Evolutionary conservation across 2,797 vertebrate genomes (phyloP).

Genomic region (Cynopterus sphinx): DNA sequence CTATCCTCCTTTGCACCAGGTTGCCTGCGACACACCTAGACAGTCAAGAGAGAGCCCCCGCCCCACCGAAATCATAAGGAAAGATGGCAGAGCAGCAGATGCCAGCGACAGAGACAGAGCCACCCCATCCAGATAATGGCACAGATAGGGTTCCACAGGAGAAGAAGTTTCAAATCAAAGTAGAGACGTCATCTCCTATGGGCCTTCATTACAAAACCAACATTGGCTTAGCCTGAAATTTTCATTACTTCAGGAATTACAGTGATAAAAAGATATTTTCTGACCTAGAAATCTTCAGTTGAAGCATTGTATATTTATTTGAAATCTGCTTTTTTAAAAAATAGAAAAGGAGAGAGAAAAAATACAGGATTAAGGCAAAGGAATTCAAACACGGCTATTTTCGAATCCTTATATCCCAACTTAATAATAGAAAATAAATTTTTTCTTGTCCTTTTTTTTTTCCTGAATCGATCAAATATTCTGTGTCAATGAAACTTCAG

Average conservation of each 20-base stretch:
- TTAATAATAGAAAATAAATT: neutral
- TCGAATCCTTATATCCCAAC: no score
- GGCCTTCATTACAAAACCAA: neutral
- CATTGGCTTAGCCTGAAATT: neutral
- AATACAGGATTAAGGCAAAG: neutral
- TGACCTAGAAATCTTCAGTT: neutral
- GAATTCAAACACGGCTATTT: neutral
- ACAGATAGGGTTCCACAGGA: neutral
- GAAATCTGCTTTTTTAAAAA: conserved; percentile 20
- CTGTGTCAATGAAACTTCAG: neutral
- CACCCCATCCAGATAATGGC: no score
- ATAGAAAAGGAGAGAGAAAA: neutral
- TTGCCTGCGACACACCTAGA: neutral
- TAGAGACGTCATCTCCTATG: neutral
- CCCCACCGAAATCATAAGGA: neutral
- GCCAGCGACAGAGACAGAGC: neutral
- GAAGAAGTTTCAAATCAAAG: neutral
- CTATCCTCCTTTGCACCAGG: fast-evolving
- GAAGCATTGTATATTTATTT: neutral
- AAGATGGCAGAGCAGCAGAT: neutral
- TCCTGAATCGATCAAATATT: neutral
- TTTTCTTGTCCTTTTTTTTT: neutral
- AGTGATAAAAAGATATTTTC: neutral
- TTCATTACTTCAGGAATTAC: neutral
- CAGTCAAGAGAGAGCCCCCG: neutral